Evolutionary conservation across 2,888 invertebrate genomes (phyloP), one percentile per base, ranked within the genome.

Genomic region (Protonemura montana): DNA sequence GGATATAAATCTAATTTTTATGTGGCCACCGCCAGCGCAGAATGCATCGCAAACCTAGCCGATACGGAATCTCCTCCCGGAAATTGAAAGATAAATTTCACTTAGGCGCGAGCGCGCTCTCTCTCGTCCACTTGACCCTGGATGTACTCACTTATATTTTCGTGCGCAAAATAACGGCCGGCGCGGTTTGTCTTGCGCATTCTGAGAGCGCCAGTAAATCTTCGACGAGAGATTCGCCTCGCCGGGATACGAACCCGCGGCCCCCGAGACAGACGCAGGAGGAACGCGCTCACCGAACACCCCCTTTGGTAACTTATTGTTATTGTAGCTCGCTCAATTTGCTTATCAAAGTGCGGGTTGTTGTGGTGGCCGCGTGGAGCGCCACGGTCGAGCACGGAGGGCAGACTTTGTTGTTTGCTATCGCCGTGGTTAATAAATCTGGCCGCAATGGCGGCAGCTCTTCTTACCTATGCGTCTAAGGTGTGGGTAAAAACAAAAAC

Each of bases 11-110:
- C 59, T 59, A 10, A 59, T 59, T 59, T 59, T 59, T 59, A 59
- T 59, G 59, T 59, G 59, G n/a, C 59, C 1, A 21, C 59, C 35
- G 5, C 35, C 35, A 3, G 5, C 35, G 59, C 59, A 59, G 21
- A 59, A 59, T 13, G 59, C 21, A 59, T 59, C 59, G 59, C 21
- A 21, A 10, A 59, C 13, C 59, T 21, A 2, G 59, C 59, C 59
- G 21, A 59, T 59, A 21, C 59, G 21, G 7, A 16, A 59, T 59
- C 59, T 59, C 21, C 59, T 3, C 6, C 59, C 59, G 59, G 59
- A 59, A 59, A 59, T 59, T 59, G 59, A 59, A 16, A 59, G 59
- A 59, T 59, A 59, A 59, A 59, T 59, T 59, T 59, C 59, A 59
- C 59, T 59, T 59, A 59, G 59, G 1, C 35, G 35, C 35, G 35